Conservation (phyloP, 2,888 invertebrate species). For the Neria commutata region DNA sequence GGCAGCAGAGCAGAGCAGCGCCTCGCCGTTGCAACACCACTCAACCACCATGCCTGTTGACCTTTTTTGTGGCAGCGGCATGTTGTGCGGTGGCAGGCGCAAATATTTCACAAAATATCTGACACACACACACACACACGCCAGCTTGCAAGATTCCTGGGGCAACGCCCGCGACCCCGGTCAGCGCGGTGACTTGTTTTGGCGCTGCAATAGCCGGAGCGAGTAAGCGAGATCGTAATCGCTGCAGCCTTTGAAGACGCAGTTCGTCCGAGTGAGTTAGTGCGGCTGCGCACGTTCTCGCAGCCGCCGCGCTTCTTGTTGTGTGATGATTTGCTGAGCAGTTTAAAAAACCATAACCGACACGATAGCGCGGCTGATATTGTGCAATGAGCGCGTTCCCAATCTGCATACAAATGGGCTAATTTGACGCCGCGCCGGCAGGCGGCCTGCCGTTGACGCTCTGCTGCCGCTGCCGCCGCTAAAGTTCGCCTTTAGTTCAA, state of each 20-base stretch:
- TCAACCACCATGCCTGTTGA: no score
- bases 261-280: no score
- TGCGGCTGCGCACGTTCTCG: constrained; percentile 5
- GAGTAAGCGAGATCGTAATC: constrained; percentile 3
- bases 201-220: background rate
- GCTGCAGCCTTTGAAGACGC: constrained; percentile 22
- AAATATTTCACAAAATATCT: constrained; percentile 28
- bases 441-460: constrained; percentile 29
- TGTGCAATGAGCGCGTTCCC: constrained; percentile 44
- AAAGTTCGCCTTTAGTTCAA: constrained; percentile 34
- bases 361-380: constrained; percentile 48
- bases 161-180: no score
- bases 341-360: constrained; percentile 59
- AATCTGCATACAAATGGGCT: constrained; percentile 44
- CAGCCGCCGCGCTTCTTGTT: no score
- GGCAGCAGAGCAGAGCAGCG: constrained; percentile 3
- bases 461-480: constrained; percentile 28
- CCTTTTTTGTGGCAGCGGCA: constrained; percentile 19
- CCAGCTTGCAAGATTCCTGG: no score
- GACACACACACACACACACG: no score
- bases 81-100: constrained; percentile 20
- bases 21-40: constrained; percentile 13
- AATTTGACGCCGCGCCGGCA: constrained; percentile 36
- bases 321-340: constrained; percentile 54
- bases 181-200: no score